A percentile compares a stretch with the other conserved stretches of the same genome.
Conservation (phyloP, 2,113 vertebrate genomes). For the Pseudorectes ferrugineus region DNA sequence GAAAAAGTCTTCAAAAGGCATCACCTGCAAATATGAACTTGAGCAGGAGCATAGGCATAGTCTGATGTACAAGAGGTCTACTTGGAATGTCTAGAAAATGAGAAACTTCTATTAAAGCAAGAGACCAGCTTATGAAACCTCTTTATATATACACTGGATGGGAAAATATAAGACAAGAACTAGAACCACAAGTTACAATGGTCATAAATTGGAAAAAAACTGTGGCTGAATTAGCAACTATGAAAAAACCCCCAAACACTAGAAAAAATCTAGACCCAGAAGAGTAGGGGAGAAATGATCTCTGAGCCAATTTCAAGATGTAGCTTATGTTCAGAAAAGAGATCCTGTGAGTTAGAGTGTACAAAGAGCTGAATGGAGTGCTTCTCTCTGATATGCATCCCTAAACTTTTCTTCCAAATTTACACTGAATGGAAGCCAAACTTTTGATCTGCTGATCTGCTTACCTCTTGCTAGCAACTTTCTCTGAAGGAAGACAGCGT, state of each 20-base stretch:
- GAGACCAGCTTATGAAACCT: neutral
- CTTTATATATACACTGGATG: neutral
- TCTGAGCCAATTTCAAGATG: neutral
- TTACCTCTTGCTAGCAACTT: neutral
- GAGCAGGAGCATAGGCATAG: neutral
- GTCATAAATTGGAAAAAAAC: neutral
- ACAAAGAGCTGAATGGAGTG: neutral
- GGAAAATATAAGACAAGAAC: neutral
- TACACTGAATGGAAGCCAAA: neutral
- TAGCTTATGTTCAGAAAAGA: neutral
- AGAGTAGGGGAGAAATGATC: neutral
- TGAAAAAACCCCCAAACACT: neutral
- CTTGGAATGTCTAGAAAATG: neutral
- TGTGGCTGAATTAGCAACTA: neutral
- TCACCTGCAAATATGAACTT: neutral
- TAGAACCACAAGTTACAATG: neutral
- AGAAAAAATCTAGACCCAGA: neutral
- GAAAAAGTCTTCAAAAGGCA: neutral
- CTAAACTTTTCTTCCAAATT: neutral
- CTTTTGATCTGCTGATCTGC: neutral
- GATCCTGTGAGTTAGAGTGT: neutral
- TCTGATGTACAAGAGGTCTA: neutral
- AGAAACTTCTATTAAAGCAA: neutral
- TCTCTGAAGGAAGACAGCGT: neutral
- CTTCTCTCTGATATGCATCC: neutral